Evolutionary conservation across 2,113 vertebrate genomes (phyloP).

Genomic region (Cephalopholis sonnerati): DNA sequence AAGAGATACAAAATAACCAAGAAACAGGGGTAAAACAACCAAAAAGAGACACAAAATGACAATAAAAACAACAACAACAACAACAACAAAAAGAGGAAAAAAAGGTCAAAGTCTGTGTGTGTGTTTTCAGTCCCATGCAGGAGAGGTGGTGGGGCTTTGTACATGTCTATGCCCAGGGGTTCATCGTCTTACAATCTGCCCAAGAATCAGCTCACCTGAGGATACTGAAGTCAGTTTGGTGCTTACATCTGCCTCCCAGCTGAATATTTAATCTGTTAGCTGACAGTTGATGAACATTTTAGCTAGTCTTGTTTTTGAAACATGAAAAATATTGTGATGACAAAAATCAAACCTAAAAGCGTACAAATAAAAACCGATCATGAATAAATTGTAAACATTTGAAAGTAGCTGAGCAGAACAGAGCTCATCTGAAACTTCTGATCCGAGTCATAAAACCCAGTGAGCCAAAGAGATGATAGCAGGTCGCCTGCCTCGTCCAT

Average conservation of each 20-base stretch:
- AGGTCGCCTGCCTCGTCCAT: constrained; percentile 74
- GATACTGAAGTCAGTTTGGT: constrained; percentile 36
- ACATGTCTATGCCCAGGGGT: too few species aligned
- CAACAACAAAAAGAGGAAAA: too few species aligned
- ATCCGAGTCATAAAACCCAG: constrained; percentile 63
- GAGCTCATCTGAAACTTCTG: constrained; percentile 19
- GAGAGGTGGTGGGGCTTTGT: too few species aligned
- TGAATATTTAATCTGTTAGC: constrained; percentile 14
- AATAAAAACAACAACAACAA: too few species aligned
- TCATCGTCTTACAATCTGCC: too few species aligned
- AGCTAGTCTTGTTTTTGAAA: background rate
- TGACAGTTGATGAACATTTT: constrained; percentile 6
- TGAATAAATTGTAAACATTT: background rate
- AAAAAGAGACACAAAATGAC: too few species aligned
- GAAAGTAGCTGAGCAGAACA: background rate
- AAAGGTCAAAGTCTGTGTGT: too few species aligned
- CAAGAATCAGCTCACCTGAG: background rate
- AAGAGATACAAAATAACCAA: too few species aligned
- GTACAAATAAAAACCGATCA: background rate
- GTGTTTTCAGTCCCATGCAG: too few species aligned
- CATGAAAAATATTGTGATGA: background rate
- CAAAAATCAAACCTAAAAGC: background rate
- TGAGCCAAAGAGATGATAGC: constrained; percentile 74
- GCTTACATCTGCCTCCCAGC: background rate
- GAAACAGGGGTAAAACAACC: too few species aligned